phyloP scores from a whole-genome alignment of 2,888 invertebrate genomes.

The Ornithoptera priamus region DNA sequence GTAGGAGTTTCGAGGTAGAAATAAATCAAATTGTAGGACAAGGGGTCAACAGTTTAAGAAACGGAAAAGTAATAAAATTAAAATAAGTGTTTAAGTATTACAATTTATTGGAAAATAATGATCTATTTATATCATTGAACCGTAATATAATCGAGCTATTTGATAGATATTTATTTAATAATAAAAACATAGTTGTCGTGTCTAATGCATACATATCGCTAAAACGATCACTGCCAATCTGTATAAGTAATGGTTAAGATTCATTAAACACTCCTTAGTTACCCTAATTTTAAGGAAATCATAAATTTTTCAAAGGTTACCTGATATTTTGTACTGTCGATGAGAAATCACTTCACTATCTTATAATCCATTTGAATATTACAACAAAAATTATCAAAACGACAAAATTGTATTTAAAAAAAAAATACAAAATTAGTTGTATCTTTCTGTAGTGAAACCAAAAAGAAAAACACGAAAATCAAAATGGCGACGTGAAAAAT shows the following conservation, averaged over 20 bases:
- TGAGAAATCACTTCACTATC: slow-evolving; percentile 32
- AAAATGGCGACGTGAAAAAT: not conserved
- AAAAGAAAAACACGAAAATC: not conserved
- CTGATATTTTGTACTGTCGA: slow-evolving; percentile 35
- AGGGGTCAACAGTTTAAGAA: too few species aligned
- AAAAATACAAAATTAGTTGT: too few species aligned
- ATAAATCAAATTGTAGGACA: not conserved
- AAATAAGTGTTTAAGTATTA: too few species aligned
- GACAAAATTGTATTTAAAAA: too few species aligned
- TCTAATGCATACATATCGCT: slow-evolving; percentile 27
- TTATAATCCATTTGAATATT: not conserved
- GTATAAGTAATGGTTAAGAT: slow-evolving; percentile 37
- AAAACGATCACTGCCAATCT: slow-evolving; percentile 52
- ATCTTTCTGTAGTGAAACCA: too few species aligned
- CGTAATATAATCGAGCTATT: slow-evolving; percentile 3
- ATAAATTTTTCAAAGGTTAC: slow-evolving; percentile 59
- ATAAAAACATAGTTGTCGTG: slow-evolving; percentile 23
- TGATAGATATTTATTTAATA: slow-evolving; percentile 27
- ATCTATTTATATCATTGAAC: too few species aligned
- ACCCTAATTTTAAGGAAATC: slow-evolving; percentile 46
- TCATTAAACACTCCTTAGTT: slow-evolving; percentile 49
- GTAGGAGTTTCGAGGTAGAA: not conserved
- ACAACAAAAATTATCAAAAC: not conserved
- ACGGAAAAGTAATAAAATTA: too few species aligned
- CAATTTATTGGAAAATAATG: too few species aligned